Evolutionary conservation across 1,140 invertebrate genomes (phyloP).

Genomic region (Whitmania pigra): DNA sequence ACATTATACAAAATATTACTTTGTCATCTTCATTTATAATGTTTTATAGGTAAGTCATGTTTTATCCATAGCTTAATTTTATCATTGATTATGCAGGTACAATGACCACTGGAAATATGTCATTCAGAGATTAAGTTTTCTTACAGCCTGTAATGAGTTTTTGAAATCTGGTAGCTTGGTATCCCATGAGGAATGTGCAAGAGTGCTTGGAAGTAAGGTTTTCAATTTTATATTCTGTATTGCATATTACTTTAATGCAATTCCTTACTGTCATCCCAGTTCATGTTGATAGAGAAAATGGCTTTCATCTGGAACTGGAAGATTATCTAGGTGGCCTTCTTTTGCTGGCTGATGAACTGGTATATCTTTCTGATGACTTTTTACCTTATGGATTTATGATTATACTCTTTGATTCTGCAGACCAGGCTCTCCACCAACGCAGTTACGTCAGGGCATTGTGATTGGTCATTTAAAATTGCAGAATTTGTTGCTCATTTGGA

Average conservation of each 20-base stretch:
- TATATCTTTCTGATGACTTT: slow-evolving; percentile 39
- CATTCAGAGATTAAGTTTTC: slow-evolving; percentile 63
- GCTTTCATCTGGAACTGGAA: slow-evolving; percentile 77
- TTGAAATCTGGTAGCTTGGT: slow-evolving; percentile 62
- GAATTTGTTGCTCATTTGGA: slow-evolving; percentile 73
- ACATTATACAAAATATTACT: not conserved
- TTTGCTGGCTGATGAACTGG: slow-evolving; percentile 66
- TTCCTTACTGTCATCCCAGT: slow-evolving; percentile 40
- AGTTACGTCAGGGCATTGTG: slow-evolving; percentile 58
- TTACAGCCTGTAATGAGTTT: slow-evolving; percentile 64
- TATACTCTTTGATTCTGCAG: slow-evolving; percentile 30
- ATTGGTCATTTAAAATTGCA: slow-evolving; percentile 66
- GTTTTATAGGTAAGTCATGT: not conserved
- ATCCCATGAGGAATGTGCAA: slow-evolving; percentile 59
- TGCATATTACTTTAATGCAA: not conserved
- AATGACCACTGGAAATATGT: slow-evolving; percentile 73
- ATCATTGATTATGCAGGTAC: slow-evolving; percentile 45
- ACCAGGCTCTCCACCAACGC: slow-evolving; percentile 68
- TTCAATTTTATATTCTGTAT: not conserved
- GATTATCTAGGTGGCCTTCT: slow-evolving; percentile 74
- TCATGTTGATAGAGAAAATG: slow-evolving; percentile 49
- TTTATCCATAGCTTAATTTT: too few species aligned
- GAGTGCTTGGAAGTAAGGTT: slow-evolving; percentile 59
- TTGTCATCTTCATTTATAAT: not conserved
- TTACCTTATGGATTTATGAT: not conserved